Base-by-base conservation (phyloP, 1,140 invertebrate species). In the Charaxes varanes region DNA sequence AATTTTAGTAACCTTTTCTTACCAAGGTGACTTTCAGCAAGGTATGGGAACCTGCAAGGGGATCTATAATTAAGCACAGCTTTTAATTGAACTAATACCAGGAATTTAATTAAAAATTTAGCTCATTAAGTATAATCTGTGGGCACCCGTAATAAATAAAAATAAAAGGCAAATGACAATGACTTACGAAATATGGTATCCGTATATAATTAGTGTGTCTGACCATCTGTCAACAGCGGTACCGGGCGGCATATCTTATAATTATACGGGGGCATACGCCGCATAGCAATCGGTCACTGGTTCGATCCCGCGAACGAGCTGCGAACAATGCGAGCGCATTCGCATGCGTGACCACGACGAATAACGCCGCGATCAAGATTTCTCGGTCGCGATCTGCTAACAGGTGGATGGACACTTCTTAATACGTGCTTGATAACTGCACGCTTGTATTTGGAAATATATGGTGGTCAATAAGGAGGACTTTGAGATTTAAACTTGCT, bases 211-310 rank as follows among this genome's bases (percentile, higher is more conserved):
- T 62, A 66, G 56, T 59, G 44, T 46, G 47, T 51, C 52, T 41
- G 34, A 54, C 62, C 70, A 80, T 80, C 72, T 76, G 72, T 77
- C 69, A 70, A 44, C 17, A 51, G 54, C 45, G 50, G 62, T 55
- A 49, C 53, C 31, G 58, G 59, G 57, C 61, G 54, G 57, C 53
- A 67, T 66, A 73, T 65, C 68, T 76, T 78, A 65, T 74, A 74
- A 79, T 76, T 70, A 73, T 62, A 74, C 56, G 37, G 40, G 17
- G 33, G 38, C 60, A 62, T 60, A 62, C 57, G 26, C 52, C 58
- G 71, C 70, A 79, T 76, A 56, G 42, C 53, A 67, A 71, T 66
- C 35, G 47, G 41, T 48, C 21, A 60, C 60, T 53, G 50, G 53
- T 50, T 32, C 42, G 55, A 66, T 71, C 46, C 58, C 67, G 56